Conservation (phyloP, 2,113 vertebrate genomes). For the Mionectes macconnelli region DNA sequence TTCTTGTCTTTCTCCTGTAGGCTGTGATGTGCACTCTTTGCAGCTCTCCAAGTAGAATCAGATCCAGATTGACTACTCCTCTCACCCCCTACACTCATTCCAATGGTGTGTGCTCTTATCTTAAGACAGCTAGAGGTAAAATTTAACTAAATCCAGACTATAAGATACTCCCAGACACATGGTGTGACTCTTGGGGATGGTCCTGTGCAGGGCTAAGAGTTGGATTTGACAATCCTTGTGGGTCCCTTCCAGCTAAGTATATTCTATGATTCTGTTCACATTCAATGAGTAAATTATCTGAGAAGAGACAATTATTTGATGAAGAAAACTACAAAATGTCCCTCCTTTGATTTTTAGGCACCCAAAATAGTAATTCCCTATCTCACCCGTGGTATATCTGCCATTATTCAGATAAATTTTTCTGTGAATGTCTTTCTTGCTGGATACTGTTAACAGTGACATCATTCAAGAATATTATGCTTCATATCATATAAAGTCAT, state of each 20-base stretch:
- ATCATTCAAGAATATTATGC: neutral
- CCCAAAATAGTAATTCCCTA: neutral
- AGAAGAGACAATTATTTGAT: neutral
- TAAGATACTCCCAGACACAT: neutral
- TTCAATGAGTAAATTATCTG: neutral
- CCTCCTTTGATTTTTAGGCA: neutral
- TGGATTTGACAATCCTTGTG: neutral
- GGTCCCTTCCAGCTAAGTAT: neutral
- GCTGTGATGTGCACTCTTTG: neutral
- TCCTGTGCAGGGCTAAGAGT: neutral
- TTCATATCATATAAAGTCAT: neutral
- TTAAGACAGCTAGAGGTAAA: neutral
- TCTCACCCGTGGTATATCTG: neutral
- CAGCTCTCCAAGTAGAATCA: neutral
- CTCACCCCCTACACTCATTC: accelerated
- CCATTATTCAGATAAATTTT: neutral
- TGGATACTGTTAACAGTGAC: neutral
- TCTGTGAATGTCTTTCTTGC: neutral
- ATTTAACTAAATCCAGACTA: neutral
- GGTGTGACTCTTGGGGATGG: neutral
- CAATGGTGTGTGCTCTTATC: neutral
- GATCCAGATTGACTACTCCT: accelerated
- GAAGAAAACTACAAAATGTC: neutral
- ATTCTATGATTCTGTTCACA: neutral
- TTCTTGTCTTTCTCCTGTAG: neutral